A percentile compares a stretch with the other conserved stretches of the same genome.
phyloP scores from a whole-genome alignment of 2,113 vertebrate species.

The Pachycephala philippinensis region DNA sequence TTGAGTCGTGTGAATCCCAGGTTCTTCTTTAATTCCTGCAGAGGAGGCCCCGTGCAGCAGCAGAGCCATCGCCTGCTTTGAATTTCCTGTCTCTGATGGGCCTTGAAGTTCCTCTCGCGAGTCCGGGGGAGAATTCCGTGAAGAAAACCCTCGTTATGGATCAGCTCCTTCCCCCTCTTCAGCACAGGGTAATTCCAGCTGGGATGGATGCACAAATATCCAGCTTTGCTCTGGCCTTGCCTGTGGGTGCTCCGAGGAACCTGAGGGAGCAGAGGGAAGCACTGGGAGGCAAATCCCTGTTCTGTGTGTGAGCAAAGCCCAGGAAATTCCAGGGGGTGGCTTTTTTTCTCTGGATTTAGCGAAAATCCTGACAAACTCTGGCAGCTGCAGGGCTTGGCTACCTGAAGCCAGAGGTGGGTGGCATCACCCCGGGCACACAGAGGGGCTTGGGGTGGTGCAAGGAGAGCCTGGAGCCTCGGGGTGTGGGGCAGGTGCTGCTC shows the following conservation, averaged over 20 bases:
- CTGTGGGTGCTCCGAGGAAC: background rate
- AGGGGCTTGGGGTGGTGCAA: background rate
- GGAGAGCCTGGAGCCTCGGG: rapidly evolving
- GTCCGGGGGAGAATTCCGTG: background rate
- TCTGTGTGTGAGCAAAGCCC: background rate
- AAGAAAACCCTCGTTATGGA: rapidly evolving
- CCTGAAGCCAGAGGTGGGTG: background rate
- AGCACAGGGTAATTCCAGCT: background rate
- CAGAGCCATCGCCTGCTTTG: background rate
- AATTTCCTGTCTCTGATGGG: background rate
- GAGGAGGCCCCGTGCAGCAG: background rate
- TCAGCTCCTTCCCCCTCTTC: background rate
- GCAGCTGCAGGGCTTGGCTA: background rate
- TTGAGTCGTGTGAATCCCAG: background rate
- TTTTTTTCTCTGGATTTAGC: background rate
- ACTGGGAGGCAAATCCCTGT: background rate
- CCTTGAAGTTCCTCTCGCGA: background rate
- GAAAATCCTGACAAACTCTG: background rate
- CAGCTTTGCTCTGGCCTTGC: background rate
- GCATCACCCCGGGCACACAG: rapidly evolving
- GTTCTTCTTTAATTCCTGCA: background rate
- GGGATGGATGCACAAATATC: background rate
- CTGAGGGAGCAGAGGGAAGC: background rate
- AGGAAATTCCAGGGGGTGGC: background rate
- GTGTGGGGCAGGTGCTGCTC: no score